phyloP scores from a whole-genome alignment of 2,888 invertebrate genomes.

The Listrodromus nycthemerus region DNA sequence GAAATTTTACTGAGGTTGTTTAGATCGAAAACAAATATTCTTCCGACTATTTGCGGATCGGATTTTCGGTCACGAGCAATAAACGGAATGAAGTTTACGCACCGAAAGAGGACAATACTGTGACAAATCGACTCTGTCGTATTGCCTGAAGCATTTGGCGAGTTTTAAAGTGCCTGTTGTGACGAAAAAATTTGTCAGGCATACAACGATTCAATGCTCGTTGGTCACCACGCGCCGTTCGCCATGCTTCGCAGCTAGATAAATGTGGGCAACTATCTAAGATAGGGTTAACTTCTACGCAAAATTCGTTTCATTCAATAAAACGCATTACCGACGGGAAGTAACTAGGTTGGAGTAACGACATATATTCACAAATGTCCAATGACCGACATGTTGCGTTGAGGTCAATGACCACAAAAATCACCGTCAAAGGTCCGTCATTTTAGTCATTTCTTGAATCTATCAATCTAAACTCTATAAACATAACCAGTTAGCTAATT shows the following conservation, averaged over 20 bases:
- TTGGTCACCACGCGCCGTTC: slow-evolving; percentile 18
- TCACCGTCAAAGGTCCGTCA: no score
- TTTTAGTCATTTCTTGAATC: no score
- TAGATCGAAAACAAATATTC: neutral
- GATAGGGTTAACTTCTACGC: neutral
- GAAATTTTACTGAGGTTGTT: neutral
- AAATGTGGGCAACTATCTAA: neutral
- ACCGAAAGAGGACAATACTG: slow-evolving; percentile 69
- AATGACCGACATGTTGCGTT: no score
- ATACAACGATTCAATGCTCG: neutral
- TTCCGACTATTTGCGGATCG: neutral
- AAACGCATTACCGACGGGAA: no score
- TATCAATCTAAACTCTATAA: no score
- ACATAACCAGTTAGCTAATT: no score
- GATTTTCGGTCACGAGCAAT: slow-evolving; percentile 36
- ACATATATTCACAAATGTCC: no score
- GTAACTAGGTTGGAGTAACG: no score
- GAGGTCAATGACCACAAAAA: no score
- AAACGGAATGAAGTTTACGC: slow-evolving; percentile 54
- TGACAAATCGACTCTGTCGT: slow-evolving; percentile 59
- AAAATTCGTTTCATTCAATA: no score
- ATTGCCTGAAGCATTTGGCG: slow-evolving; percentile 71
- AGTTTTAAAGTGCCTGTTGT: slow-evolving; percentile 1
- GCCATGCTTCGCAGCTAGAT: neutral
- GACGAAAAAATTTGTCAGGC: neutral